Evolutionary conservation across 2,797 vertebrate genomes (phyloP), one percentile per base, ranked within the genome.

Genomic region (Aeoliscus strigatus): DNA sequence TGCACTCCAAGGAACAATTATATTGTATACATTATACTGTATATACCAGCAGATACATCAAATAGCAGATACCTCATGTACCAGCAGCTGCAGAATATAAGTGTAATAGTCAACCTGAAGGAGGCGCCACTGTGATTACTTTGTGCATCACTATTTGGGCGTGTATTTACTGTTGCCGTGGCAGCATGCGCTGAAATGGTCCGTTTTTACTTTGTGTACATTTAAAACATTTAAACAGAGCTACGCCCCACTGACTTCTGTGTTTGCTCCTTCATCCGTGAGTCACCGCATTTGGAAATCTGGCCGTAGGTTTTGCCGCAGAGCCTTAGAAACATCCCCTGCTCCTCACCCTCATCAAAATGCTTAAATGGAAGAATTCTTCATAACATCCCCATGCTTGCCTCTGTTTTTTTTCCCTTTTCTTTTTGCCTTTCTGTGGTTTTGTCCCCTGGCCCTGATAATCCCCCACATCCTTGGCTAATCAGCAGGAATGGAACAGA

Each of bases 401-500:
- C 14, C 16, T 23, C 34, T 56, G 25, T 49, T 31, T 36, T 15
- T 35, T 23, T 26, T 37, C 18, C 28, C 28, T 45, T 34, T 29
- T 12, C n/a, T n/a, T n/a, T n/a, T n/a, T n/a, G n/a, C n/a, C 9
- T 52, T 45, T 48, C 26, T 52, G 42, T 39, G 25, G 15, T 36
- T 36, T 14, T 35, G 14, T 56, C 63, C 56, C 38, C 12, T 0
- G 12, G 45, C 31, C 40, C 41, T 38, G 31, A 70, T 66, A 68
- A 74, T 73, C 54, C 66, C 27, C 29, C 26, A 29, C 66, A 71
- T 68, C 61, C 64, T 69, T 43, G 43, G 39, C 48, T 78, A 82
- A 83, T 80, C 73, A 75, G 52, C 37, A 41, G 55, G 27, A 72
- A 74, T 63, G 37, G 46, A 73, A 31, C 45, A 59, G 66, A 40